Base-by-base conservation (phyloP, 2,797 vertebrate species). In the Rhinella marina region DNA sequence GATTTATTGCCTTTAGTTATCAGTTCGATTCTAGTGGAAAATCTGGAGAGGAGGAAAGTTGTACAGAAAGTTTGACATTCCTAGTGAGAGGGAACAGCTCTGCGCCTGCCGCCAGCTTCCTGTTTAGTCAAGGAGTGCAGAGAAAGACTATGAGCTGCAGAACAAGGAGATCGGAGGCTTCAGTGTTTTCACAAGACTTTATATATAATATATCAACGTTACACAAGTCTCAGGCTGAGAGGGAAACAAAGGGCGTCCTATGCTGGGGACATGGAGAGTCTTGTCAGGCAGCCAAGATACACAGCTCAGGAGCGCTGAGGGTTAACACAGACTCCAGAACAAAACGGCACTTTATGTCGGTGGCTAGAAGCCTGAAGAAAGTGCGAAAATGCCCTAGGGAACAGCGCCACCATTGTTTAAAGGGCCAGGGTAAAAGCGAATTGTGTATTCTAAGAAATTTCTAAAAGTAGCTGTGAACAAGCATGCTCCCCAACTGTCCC, bases 331-430 rank as follows among this genome's bases (percentile, higher is more conserved):
- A 54, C 50, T 77, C 70, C 29, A 76, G 68, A 82, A 82, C 78
- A 87, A 87, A 87, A 87, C 78, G 7, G 78, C 57, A 75, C 81
- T 87, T 80, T 59, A 87, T 82, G 79, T 82, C 27, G 79, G 23
- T 59, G 68, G 29, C 77, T 78, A 25, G 57, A 86, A 85, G 84
- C 66, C 13, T 32, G 66, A 59, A 66, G 75, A 86, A 76, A 85
- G 57, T 52, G 25, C 76, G 75, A 86, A 50, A 81, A 81, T 75
- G 13, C 77, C 9, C 41, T 4, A 9, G 21, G 14, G 62, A 81
- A 86, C 85, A 86, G 64, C 64, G 64, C 12, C 8, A 19, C 61
- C 77, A 86, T 81, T 86, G 85, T 86, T 25, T 81, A 66, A 7
- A 41, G 75, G 25, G 21, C 16, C 19, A 25, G 17, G 17, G 85